phyloP scores from a whole-genome alignment of 2,113 vertebrate species.

The Isurus oxyrinchus region DNA sequence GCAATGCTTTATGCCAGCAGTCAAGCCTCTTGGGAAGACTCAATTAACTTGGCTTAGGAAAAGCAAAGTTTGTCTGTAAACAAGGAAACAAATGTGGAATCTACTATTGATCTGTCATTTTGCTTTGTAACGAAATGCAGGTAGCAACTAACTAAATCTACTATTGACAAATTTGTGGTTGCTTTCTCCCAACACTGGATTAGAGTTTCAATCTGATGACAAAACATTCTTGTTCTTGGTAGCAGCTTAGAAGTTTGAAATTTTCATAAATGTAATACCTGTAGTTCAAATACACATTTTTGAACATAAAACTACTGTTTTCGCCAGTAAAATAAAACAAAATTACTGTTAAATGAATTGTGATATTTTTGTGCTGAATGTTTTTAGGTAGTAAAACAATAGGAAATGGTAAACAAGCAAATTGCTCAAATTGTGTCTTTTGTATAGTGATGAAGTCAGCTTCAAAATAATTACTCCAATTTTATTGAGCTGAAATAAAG shows the following conservation, averaged over 20 bases:
- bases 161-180: not conserved
- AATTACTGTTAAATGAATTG: not conserved
- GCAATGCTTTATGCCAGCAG: not conserved
- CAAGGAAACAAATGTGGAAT: constrained; percentile 18
- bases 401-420: not conserved
- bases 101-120: not conserved
- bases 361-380: not conserved
- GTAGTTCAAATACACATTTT: constrained; percentile 15
- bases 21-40: not conserved
- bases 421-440: not conserved
- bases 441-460: not conserved
- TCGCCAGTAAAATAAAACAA: constrained; percentile 23
- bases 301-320: constrained; percentile 21
- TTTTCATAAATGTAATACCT: constrained; percentile 18
- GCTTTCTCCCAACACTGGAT: not conserved
- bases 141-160: constrained; percentile 6
- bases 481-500: not conserved
- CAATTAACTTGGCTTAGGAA: not conserved
- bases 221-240: not conserved
- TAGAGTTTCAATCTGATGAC: not conserved
- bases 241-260: not conserved
- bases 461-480: not conserved
- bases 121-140: not conserved
- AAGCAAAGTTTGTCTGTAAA: constrained; percentile 15
- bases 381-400: not conserved